Evolutionary conservation across 2,113 vertebrate genomes (phyloP).

Genomic region (Neotragus moschatus): DNA sequence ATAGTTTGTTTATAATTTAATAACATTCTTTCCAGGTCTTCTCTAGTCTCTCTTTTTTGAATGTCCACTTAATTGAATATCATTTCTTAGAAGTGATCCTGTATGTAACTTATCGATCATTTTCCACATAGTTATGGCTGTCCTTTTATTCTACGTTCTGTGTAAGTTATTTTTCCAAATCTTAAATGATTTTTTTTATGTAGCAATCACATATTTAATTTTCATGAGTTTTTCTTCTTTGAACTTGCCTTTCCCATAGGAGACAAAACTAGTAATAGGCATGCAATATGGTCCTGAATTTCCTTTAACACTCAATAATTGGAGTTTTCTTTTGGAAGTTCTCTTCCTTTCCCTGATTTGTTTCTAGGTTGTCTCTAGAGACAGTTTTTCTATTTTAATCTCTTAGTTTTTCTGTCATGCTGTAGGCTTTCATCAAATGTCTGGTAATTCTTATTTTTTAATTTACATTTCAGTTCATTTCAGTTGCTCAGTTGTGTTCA

Average conservation of each 20-base stretch:
- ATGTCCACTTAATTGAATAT: neutral
- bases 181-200: neutral
- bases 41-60: neutral
- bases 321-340: neutral
- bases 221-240: neutral
- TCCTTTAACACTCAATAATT: neutral
- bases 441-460: neutral
- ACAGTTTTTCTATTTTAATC: neutral
- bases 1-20: neutral
- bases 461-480: neutral
- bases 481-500: neutral
- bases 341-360: neutral
- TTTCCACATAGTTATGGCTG: neutral
- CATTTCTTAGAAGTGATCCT: neutral
- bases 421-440: neutral
- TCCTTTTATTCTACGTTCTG: neutral
- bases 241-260: neutral
- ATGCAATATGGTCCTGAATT: neutral
- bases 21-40: neutral
- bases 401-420: neutral
- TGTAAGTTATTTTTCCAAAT: neutral
- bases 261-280: neutral
- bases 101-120: neutral
- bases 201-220: neutral
- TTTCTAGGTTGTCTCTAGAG: neutral